A percentile compares a stretch with the other conserved stretches of the same genome.
These are phyloP conservation scores for Caenorhabditis afra DNA, from an alignment of 2,888 invertebrate genomes.

Conservation along the genomic window DNA sequence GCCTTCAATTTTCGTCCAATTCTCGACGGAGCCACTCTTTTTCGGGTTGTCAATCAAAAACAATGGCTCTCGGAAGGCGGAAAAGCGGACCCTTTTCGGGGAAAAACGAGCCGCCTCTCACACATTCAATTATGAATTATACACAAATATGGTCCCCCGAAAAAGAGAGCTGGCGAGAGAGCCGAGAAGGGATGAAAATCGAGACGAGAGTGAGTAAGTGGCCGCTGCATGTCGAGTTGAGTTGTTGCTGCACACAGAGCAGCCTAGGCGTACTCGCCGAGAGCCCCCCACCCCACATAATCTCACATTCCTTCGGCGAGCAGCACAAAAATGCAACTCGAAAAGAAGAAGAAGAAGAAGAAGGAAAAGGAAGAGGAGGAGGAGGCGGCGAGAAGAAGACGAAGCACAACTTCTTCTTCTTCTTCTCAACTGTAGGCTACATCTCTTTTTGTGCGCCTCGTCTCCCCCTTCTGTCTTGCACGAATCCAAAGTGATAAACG, in stretches of 20 bases:
- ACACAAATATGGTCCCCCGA: slow-evolving; percentile 5
- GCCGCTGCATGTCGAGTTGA: slow-evolving; percentile 48
- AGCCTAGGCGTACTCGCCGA: slow-evolving; percentile 39
- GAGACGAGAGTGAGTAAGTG: slow-evolving; percentile 59
- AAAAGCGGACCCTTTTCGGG: neutral
- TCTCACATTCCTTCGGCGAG: slow-evolving; percentile 54
- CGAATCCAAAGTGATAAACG: slow-evolving; percentile 24
- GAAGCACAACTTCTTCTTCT: slow-evolving; percentile 30
- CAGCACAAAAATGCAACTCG: slow-evolving; percentile 36
- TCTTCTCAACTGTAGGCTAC: slow-evolving; percentile 21
- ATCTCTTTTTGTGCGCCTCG: slow-evolving; percentile 7
- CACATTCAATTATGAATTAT: slow-evolving; percentile 31
- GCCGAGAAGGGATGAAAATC: slow-evolving; percentile 44
- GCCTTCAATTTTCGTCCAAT: slow-evolving; percentile 38
- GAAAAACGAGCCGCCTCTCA: slow-evolving; percentile 24
- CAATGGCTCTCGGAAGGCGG: neutral
- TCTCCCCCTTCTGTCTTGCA: too few relatives aligned
- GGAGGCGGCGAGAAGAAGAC: slow-evolving; percentile 21
- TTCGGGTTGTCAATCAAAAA: slow-evolving; percentile 50
- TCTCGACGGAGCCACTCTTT: slow-evolving; percentile 34
- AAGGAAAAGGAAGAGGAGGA: neutral
- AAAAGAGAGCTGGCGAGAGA: slow-evolving; percentile 12
- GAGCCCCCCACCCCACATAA: slow-evolving; percentile 37
- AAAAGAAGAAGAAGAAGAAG: slow-evolving; percentile 21
- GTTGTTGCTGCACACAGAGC: slow-evolving; percentile 47